phyloP scores from a whole-genome alignment of 2,797 vertebrate species.

The Allobates femoralis region DNA sequence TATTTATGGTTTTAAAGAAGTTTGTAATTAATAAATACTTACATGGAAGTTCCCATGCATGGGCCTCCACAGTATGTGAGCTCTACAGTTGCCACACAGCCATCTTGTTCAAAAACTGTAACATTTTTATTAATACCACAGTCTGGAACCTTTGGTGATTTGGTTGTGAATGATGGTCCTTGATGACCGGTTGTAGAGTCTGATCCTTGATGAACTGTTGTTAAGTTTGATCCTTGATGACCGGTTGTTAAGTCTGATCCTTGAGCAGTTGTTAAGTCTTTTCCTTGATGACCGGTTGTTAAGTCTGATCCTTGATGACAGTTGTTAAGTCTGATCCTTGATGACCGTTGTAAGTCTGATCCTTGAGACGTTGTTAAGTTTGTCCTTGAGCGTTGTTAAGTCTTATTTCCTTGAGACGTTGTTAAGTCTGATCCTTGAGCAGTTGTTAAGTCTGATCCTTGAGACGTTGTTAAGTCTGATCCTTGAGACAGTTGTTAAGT shows the following conservation, averaged over 20 bases:
- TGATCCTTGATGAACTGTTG: not conserved
- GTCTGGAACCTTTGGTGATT: not conserved
- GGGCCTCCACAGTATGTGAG: slow-evolving; percentile 55
- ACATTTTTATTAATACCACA: slow-evolving; percentile 50
- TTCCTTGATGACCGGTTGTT: not conserved
- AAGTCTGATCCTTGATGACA: not conserved
- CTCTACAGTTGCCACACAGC: slow-evolving; percentile 42
- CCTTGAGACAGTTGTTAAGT: not conserved
- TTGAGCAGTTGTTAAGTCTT: not conserved
- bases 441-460: not conserved
- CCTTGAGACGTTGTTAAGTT: not conserved
- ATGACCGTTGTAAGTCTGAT: not conserved
- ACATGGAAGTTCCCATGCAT: slow-evolving; percentile 60
- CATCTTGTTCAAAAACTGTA: slow-evolving; percentile 44
- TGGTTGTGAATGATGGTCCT: not conserved
- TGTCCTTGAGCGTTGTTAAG: not conserved
- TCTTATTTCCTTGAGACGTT: not conserved
- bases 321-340: not conserved
- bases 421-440: not conserved
- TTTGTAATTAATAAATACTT: not conserved
- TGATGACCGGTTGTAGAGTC: not conserved
- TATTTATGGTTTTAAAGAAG: not conserved
- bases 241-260: not conserved
- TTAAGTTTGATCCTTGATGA: not conserved
- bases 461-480: not conserved